A percentile compares a stretch with the other conserved stretches of the same genome.
Evolutionary conservation across 2,888 invertebrate species (phyloP).

Genomic region (Cartodere bifasciata): DNA sequence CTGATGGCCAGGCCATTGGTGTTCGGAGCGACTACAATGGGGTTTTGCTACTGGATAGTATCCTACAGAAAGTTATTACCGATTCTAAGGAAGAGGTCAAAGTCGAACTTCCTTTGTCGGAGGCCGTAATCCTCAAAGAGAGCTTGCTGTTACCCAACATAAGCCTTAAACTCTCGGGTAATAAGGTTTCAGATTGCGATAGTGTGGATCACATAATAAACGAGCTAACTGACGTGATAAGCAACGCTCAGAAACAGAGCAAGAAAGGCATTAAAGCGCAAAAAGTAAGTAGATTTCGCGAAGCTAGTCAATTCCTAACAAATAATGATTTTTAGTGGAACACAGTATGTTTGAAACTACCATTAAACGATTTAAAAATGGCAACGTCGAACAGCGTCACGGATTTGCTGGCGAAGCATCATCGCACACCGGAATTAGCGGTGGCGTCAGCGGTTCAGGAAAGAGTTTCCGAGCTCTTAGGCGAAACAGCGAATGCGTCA

Average conservation of each 20-base stretch:
- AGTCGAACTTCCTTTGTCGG: constrained; percentile 75
- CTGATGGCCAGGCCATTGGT: constrained; percentile 70
- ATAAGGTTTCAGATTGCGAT: constrained; percentile 37
- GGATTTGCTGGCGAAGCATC: constrained; percentile 70
- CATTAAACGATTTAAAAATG: constrained; percentile 64
- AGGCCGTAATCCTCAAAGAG: constrained; percentile 75
- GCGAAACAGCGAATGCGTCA: constrained; percentile 35
- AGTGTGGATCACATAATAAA: constrained; percentile 68
- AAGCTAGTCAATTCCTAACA: not conserved
- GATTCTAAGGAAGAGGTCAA: constrained; percentile 67
- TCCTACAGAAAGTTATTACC: constrained; percentile 69
- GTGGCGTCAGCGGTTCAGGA: constrained; percentile 84
- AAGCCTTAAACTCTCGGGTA: no score
- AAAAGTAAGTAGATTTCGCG: constrained; percentile 61
- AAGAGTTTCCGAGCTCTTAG: constrained; percentile 64
- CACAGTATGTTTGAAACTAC: constrained; percentile 71
- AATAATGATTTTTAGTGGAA: constrained; percentile 60
- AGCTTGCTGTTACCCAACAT: constrained; percentile 62
- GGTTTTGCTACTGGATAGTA: constrained; percentile 76
- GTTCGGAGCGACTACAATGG: constrained; percentile 86
- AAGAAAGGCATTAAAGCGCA: constrained; percentile 83
- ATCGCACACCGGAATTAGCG: constrained; percentile 73
- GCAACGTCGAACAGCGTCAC: constrained; percentile 69
- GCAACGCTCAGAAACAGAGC: constrained; percentile 53
- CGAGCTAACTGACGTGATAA: constrained; percentile 65